A percentile compares a stretch with the other conserved stretches of the same genome.
Evolutionary conservation across 2,797 vertebrate species (phyloP).

Genomic region (Fistularia commersonii): DNA sequence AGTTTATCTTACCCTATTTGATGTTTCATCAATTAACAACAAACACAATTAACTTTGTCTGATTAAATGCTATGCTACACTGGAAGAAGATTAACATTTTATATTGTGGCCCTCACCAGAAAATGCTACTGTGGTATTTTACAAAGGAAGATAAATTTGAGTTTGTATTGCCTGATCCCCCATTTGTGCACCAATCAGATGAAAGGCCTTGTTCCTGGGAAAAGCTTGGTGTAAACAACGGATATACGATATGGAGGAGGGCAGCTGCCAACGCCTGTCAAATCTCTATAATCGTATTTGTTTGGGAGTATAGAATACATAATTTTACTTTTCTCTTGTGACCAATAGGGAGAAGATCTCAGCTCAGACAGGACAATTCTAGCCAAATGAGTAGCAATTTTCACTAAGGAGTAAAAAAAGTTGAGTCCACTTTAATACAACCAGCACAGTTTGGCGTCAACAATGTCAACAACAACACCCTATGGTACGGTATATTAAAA

Average conservation of each 20-base stretch:
- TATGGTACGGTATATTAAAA: too few species aligned
- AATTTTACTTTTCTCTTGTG: slow-evolving; percentile 55
- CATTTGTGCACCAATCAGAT: slow-evolving; percentile 47
- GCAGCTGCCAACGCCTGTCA: slow-evolving; percentile 31
- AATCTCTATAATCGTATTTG: slow-evolving; percentile 44
- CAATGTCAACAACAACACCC: too few species aligned
- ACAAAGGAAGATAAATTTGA: slow-evolving; percentile 64
- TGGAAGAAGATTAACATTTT: slow-evolving; percentile 48
- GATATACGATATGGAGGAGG: slow-evolving; percentile 22
- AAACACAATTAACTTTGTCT: slow-evolving; percentile 60
- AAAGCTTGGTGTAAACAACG: slow-evolving; percentile 46
- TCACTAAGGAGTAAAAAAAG: too few species aligned
- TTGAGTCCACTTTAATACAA: too few species aligned
- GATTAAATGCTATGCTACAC: slow-evolving; percentile 57
- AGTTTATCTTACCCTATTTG: slow-evolving; percentile 64
- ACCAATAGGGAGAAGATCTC: too few species aligned
- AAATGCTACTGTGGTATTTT: slow-evolving; percentile 52
- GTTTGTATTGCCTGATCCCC: slow-evolving; percentile 49
- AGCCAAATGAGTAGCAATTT: too few species aligned
- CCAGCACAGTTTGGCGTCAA: too few species aligned
- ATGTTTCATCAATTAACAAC: slow-evolving; percentile 64
- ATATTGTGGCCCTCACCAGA: slow-evolving; percentile 22
- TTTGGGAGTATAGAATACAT: slow-evolving; percentile 49
- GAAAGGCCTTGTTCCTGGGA: slow-evolving; percentile 29
- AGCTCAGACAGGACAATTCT: too few species aligned